A percentile compares a stretch with the other conserved stretches of the same genome.
phyloP scores from a whole-genome alignment of 2,113 vertebrate species.

The Urocitellus parryii region DNA sequence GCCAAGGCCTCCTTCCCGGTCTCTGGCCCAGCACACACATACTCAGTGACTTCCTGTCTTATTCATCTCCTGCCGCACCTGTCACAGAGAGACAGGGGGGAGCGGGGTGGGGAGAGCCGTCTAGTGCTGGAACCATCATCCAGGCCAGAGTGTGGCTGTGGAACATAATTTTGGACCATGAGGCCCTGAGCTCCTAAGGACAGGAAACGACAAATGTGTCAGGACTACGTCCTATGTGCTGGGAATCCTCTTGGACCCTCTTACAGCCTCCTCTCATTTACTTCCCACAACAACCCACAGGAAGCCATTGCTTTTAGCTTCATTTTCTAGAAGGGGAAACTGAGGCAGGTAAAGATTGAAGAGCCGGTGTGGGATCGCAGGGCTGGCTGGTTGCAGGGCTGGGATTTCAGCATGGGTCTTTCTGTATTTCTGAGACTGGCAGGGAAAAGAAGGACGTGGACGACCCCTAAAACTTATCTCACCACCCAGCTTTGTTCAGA shows the following conservation, averaged over 20 bases:
- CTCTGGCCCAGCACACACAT: too few species aligned
- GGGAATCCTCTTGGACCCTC: background rate
- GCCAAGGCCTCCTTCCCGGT: background rate
- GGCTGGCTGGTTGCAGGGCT: background rate
- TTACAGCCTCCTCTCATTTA: background rate
- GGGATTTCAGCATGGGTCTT: background rate
- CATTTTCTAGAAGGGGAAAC: background rate
- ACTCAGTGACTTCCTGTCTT: background rate
- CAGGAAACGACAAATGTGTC: background rate
- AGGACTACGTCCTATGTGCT: background rate
- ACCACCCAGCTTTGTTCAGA: background rate
- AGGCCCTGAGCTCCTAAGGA: background rate
- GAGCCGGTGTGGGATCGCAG: background rate
- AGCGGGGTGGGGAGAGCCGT: rapidly evolving
- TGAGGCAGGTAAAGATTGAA: background rate
- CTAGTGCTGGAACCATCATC: background rate
- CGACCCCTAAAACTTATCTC: background rate
- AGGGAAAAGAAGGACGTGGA: too few species aligned
- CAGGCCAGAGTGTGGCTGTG: background rate
- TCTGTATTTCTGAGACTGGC: background rate
- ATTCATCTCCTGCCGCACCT: background rate
- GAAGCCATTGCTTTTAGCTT: background rate
- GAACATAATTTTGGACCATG: background rate
- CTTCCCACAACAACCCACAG: background rate
- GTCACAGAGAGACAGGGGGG: background rate